A percentile compares a stretch with the other conserved stretches of the same genome.
phyloP scores from a whole-genome alignment of 2,113 vertebrate species.

The Psammodynastes pulverulentus region DNA sequence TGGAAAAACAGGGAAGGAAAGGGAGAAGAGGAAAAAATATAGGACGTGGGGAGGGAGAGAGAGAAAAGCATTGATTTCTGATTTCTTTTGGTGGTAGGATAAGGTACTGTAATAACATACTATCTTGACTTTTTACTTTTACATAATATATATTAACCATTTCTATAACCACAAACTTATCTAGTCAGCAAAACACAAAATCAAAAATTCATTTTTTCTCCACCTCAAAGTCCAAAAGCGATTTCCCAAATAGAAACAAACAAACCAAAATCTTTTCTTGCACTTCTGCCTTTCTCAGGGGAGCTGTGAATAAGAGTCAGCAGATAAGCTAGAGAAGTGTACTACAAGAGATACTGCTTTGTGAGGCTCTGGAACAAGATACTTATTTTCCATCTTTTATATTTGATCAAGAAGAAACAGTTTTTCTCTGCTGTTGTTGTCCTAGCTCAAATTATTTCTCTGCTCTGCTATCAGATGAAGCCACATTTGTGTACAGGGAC shows the following conservation, averaged over 20 bases:
- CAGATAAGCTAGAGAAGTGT: background rate
- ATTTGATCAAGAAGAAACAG: background rate
- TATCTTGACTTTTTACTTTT: no score
- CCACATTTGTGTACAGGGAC: background rate
- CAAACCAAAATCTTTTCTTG: background rate
- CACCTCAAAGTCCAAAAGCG: background rate
- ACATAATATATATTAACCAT: background rate
- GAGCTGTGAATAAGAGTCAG: background rate
- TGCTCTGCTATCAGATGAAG: background rate
- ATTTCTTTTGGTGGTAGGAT: no score
- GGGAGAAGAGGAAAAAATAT: no score
- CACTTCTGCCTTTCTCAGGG: background rate
- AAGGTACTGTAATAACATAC: no score
- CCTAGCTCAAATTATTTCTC: background rate
- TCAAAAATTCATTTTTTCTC: background rate
- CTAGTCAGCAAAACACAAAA: background rate
- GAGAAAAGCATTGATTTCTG: no score
- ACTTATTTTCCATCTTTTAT: background rate
- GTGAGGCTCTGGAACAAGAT: background rate
- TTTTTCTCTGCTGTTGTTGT: background rate
- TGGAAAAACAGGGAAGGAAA: no score
- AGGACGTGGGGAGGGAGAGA: no score
- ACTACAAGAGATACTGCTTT: background rate
- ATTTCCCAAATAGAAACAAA: background rate
- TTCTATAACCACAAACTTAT: background rate